A percentile compares a stretch with the other conserved stretches of the same genome.
These are phyloP conservation scores for Lethenteron reissneri DNA, from an alignment of 2,113 vertebrate genomes.

Conservation along the genomic window DNA sequence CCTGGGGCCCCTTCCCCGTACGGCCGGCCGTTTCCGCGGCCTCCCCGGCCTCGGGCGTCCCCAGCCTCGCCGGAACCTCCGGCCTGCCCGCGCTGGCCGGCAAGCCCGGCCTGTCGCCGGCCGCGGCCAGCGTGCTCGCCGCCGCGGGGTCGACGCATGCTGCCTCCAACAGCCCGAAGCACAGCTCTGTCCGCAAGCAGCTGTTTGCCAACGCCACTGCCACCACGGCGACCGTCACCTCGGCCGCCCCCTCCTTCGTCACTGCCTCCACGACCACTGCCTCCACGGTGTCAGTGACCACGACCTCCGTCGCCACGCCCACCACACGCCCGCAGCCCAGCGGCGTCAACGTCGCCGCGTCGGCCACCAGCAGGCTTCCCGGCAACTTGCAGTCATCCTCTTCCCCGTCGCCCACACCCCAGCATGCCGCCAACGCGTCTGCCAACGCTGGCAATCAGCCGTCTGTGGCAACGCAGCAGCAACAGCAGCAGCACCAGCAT, in stretches of 20 bases:
- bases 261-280: conserved; percentile 27
- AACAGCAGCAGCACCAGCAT: too few relatives aligned
- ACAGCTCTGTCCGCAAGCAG: conserved; percentile 74
- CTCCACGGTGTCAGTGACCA: conserved; percentile 19
- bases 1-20: conserved; percentile 94
- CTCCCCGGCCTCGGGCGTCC: neutral
- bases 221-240: conserved; percentile 26
- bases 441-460: too few relatives aligned
- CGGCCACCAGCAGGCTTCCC: too few relatives aligned
- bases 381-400: too few relatives aligned
- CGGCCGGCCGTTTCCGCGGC: conserved; percentile 65
- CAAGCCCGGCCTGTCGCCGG: conserved; percentile 15
- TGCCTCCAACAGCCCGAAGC: conserved; percentile 35
- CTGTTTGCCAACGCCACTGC: conserved; percentile 61
- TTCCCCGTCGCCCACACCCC: too few relatives aligned
- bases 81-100: neutral
- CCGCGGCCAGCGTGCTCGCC: conserved; percentile 29
- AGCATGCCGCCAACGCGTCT: too few relatives aligned
- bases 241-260: conserved; percentile 32
- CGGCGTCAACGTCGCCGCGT: too few relatives aligned
- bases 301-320: conserved; percentile 13
- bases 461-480: too few relatives aligned
- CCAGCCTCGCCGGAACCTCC: neutral
- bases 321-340: neutral
- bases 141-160: conserved; percentile 28